Percentiles rank a stretch among this genome's conserved stretches.
phyloP scores from a whole-genome alignment of 2,113 vertebrate genomes.

The Eulemur macaco region DNA sequence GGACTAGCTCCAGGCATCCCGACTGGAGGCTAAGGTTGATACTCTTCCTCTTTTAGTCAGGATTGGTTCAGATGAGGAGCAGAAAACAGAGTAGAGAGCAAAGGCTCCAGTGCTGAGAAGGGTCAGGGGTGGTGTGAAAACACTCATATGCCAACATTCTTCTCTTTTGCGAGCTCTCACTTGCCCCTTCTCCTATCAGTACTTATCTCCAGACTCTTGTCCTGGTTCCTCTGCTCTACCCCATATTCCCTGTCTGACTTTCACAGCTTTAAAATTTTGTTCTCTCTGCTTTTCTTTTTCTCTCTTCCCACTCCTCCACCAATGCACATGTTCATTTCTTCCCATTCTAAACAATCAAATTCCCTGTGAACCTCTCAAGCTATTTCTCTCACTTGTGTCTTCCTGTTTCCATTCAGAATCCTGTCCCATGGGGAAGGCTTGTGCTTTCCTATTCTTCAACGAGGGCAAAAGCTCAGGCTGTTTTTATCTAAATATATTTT shows the following conservation, averaged over 20 bases:
- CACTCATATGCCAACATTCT: not conserved
- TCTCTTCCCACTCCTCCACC: not conserved
- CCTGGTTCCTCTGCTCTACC: not conserved
- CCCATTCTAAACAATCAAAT: not conserved
- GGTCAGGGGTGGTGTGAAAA: not conserved
- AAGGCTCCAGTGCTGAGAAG: not conserved
- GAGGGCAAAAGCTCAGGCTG: not conserved
- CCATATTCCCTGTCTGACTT: not conserved
- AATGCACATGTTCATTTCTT: not conserved
- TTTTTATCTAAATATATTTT: slow-evolving; percentile 35
- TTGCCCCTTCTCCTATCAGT: not conserved
- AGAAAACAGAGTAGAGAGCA: not conserved
- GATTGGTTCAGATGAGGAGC: not conserved
- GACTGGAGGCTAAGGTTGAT: not conserved
- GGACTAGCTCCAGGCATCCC: not conserved
- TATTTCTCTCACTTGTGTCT: not conserved
- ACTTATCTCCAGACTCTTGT: not conserved
- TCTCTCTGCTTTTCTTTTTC: not conserved
- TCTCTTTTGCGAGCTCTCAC: not conserved
- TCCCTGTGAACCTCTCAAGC: not conserved
- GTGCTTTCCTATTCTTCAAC: not conserved
- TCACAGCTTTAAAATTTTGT: not conserved
- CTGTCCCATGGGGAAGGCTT: not conserved
- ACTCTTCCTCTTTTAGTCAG: not conserved
- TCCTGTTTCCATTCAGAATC: not conserved